Evolutionary conservation across 2,888 invertebrate species (phyloP).

Genomic region (Tiphia femorata): DNA sequence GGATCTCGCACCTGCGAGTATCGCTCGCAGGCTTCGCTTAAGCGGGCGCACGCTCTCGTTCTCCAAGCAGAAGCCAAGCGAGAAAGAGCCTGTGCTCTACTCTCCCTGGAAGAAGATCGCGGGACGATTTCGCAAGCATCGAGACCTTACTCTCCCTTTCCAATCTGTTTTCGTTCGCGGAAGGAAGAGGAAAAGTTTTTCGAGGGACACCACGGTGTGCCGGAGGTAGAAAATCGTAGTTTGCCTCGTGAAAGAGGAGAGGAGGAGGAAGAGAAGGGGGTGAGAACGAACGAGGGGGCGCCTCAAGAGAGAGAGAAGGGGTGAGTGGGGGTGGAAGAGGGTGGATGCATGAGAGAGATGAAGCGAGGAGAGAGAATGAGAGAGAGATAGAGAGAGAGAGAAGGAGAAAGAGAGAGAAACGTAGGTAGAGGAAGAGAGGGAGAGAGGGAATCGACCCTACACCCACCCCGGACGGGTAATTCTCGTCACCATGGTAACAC

Average conservation of each 20-base stretch:
- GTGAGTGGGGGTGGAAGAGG: background rate
- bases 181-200: no score
- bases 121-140: no score
- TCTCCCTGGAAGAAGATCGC: no score
- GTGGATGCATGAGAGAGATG: background rate
- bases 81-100: no score
- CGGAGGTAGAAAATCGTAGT: no score
- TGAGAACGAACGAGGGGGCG: conserved; percentile 14
- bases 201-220: no score
- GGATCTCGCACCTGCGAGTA: conserved; percentile 3
- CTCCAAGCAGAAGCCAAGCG: no score
- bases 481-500: conserved; percentile 62
- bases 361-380: background rate
- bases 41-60: no score
- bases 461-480: conserved; percentile 55
- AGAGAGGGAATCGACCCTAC: conserved; percentile 31
- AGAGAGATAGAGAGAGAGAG: conserved; percentile 1
- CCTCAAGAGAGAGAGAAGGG: conserved; percentile 25
- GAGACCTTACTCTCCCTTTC: no score
- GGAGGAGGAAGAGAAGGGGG: conserved; percentile 13
- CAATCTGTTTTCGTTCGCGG: no score
- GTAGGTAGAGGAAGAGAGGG: no score
- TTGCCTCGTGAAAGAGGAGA: background rate
- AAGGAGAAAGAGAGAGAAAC: conserved; percentile 19
- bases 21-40: no score